Conservation (phyloP, 2,797 vertebrate genomes). For the Ceyx erithaca region DNA sequence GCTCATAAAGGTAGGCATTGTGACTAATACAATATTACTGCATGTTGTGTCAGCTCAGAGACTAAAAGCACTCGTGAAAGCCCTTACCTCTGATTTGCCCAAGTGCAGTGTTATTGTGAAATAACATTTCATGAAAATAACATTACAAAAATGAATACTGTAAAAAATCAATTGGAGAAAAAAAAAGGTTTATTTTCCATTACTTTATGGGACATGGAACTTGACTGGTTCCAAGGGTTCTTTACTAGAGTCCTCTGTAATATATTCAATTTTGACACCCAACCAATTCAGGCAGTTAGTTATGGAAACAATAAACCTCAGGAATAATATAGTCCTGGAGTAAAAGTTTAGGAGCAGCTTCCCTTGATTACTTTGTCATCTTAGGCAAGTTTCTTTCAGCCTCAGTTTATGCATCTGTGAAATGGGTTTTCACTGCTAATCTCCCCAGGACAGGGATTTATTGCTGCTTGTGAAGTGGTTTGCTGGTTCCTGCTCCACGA, state of each 20-base stretch:
- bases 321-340: neutral
- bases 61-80: neutral
- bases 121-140: neutral
- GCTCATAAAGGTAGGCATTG: constrained; percentile 1
- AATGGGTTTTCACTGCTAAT: constrained; percentile 18
- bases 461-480: neutral
- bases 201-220: neutral
- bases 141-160: neutral
- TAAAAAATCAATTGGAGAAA: neutral
- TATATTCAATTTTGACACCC: neutral
- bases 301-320: neutral
- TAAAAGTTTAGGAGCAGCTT: neutral
- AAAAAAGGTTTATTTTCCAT: neutral
- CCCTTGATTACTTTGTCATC: neutral
- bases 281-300: neutral
- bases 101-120: neutral
- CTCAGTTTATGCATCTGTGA: constrained; percentile 29
- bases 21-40: constrained; percentile 22
- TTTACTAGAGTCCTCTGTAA: neutral
- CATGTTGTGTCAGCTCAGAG: neutral
- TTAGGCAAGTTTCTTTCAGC: neutral
- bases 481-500: neutral
- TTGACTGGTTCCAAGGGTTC: neutral
- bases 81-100: constrained; percentile 40
- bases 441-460: neutral